These are phyloP conservation scores for Scylla paramamosain DNA, from an alignment of 1,140 invertebrate species.

Conservation along the genomic window DNA sequence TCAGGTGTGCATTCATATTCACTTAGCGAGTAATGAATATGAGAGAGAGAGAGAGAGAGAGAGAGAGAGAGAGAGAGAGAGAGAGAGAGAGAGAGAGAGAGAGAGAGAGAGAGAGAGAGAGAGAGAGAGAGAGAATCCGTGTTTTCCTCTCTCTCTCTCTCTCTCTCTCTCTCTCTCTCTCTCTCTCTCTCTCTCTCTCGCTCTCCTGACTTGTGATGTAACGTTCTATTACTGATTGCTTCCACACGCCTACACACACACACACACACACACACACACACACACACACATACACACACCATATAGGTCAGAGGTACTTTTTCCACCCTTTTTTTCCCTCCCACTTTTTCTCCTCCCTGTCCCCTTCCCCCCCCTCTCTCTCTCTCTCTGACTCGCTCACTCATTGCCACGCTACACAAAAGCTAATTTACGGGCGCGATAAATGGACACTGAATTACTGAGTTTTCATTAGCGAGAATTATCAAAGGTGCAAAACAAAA, in stretches of 20 bases:
- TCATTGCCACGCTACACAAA: not conserved
- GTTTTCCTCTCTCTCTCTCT: too few species aligned
- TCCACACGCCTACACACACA: not conserved
- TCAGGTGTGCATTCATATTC: not conserved
- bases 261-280: slow-evolving; percentile 37
- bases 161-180: too few species aligned
- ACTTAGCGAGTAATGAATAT: not conserved
- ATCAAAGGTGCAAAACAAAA: slow-evolving; percentile 14
- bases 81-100: not conserved
- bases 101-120: not conserved
- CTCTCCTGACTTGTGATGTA: too few species aligned
- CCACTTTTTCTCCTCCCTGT: not conserved
- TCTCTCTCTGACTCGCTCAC: too few species aligned
- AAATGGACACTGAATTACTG: not conserved
- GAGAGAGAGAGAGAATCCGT: not conserved
- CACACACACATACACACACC: slow-evolving; percentile 49
- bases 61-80: slow-evolving; percentile 52
- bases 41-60: slow-evolving; percentile 16
- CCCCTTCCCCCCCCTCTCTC: not conserved
- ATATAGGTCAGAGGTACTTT: not conserved
- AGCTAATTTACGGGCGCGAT: not conserved
- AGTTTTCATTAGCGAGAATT: not conserved
- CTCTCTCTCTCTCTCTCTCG: too few species aligned
- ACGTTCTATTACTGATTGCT: too few species aligned
- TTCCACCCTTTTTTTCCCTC: not conserved